Percentiles rank a stretch among this genome's conserved stretches.
Conservation (phyloP, 2,888 invertebrate genomes). For the Eucera pruinosa region DNA sequence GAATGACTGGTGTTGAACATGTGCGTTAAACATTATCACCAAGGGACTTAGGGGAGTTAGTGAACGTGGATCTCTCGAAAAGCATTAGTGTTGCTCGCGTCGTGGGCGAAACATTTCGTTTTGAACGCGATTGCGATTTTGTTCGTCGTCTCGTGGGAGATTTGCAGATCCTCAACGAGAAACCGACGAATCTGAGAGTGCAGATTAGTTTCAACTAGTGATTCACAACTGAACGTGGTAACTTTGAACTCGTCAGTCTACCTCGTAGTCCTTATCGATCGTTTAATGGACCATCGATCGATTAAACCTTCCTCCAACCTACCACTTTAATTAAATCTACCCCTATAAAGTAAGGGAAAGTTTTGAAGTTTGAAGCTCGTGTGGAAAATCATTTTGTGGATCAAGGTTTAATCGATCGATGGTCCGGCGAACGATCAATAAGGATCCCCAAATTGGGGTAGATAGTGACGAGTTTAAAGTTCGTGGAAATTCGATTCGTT, state of each 20-base stretch:
- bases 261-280: not conserved
- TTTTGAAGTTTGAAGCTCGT: not conserved
- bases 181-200: slow-evolving; percentile 29
- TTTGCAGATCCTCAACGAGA: not conserved
- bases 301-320: not conserved
- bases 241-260: slow-evolving; percentile 36
- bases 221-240: slow-evolving; percentile 9
- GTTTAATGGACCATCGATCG: slow-evolving; percentile 5
- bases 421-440: not conserved
- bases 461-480: slow-evolving; percentile 34
- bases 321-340: not conserved
- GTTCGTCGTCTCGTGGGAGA: slow-evolving; percentile 13
- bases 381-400: too few relatives aligned
- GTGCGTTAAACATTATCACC: slow-evolving; percentile 22
- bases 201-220: slow-evolving; percentile 32
- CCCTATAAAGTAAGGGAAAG: not conserved
- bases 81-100: slow-evolving; percentile 21
- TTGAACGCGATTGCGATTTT: not conserved
- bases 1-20: slow-evolving; percentile 21
- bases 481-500: slow-evolving; percentile 21
- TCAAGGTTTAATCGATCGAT: slow-evolving; percentile 6
- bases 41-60: slow-evolving; percentile 46
- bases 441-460: not conserved
- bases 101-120: not conserved
- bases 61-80: slow-evolving; percentile 42